phyloP scores from a whole-genome alignment of 2,113 vertebrate species.

The Pseudopipra pipra region DNA sequence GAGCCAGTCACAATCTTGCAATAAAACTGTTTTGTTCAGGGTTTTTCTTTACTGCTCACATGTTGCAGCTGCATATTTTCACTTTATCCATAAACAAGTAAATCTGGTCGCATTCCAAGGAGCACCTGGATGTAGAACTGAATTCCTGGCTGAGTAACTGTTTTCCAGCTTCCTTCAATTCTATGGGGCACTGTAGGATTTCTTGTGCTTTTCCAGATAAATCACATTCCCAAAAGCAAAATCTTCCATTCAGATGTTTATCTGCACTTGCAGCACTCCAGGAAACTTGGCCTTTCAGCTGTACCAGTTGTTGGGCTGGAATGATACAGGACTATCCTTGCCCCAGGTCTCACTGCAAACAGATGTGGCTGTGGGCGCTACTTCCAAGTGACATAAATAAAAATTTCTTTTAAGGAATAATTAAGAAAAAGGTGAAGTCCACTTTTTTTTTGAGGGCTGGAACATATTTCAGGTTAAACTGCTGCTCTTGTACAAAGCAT shows the following conservation, averaged over 20 bases:
- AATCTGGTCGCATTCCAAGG: background rate
- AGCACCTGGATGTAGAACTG: slow-evolving; percentile 21
- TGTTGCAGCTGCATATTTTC: background rate
- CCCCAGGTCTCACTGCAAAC: background rate
- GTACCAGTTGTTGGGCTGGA: background rate
- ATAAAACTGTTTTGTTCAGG: background rate
- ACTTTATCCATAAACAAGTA: background rate
- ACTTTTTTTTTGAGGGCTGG: background rate
- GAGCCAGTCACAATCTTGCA: background rate
- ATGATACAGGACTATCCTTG: background rate
- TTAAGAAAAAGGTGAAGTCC: background rate
- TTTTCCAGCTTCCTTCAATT: background rate
- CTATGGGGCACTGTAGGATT: background rate
- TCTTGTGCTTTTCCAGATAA: background rate
- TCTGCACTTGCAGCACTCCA: background rate
- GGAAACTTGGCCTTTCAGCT: background rate
- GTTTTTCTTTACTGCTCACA: background rate
- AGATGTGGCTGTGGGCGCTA: background rate
- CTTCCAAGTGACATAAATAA: background rate
- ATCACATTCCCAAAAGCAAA: background rate
- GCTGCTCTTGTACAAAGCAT: background rate
- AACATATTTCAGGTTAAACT: background rate
- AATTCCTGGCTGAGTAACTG: background rate
- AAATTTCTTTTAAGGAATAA: background rate
- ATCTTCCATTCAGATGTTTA: background rate